Evolutionary conservation across 1,140 invertebrate genomes (phyloP), one percentile per base, ranked within the genome.

Genomic region (Pseudoatta argentina): DNA sequence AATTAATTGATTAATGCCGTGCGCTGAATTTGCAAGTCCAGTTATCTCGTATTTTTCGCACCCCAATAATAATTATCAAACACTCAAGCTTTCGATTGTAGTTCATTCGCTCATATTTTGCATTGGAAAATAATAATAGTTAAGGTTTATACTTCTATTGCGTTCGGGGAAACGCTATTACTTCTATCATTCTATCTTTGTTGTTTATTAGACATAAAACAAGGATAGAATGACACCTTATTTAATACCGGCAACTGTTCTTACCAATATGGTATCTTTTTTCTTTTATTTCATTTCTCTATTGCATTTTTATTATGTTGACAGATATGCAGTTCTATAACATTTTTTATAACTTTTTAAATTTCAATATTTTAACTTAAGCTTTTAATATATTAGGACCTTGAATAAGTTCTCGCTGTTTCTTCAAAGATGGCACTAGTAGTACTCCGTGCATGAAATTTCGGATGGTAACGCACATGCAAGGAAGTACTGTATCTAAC

Each of bases 1-100:
- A 89, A 89, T 89, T 89, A 87, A 89, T 89, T 89, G 88, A 89
- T 89, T 89, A 89, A 89, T 86, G 88, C 87, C 76, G 69, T 86
- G 76, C 77, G 79, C 75, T 89, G 88, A 89, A 89, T 89, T 89
- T 86, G 88, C 88, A 89, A 89, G 79, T 83, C 55, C 69, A 48
- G 79, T 83, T 73, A 82, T 82, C 69, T 27, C 24, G 67, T 51
- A 75, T 83, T 83, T 83, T 75, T 39, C 55, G 24, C 55, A 39
- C 39, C 55, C 0, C 24, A 61, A 73, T 83, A 83, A 83, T 67
- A 83, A 83, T 75, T 73, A 75, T 71, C 53, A 71, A 59, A 71
- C 34, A 71, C 51, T 81, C 69, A 75, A 61, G 39, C 21, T 83
- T 27, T 8, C 24, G 39, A 61, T 75, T 34, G 27, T 27, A 55